Percentiles rank a stretch among this genome's conserved stretches.
phyloP scores from a whole-genome alignment of 1,140 invertebrate species.

The Procambarus clarkii region DNA sequence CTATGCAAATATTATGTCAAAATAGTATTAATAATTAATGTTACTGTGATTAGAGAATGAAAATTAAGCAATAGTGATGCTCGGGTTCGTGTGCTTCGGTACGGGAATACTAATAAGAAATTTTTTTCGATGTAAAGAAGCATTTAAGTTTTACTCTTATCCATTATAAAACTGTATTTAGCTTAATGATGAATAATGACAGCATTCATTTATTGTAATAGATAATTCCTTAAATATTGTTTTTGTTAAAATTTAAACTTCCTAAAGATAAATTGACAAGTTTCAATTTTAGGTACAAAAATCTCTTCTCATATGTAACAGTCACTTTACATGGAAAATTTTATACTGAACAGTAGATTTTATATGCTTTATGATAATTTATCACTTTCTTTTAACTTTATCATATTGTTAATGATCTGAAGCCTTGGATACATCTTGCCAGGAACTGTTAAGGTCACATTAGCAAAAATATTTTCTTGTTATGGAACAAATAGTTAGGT shows the following conservation, averaged over 20 bases:
- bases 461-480: slow-evolving; percentile 7
- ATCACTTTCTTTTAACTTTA: too few species aligned
- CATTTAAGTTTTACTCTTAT: neutral
- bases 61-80: slow-evolving; percentile 3
- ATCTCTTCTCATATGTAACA: too few species aligned
- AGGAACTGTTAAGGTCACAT: slow-evolving; percentile 16
- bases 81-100: neutral
- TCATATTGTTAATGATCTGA: neutral
- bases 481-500: neutral
- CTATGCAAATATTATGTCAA: slow-evolving; percentile 43
- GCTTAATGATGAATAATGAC: neutral
- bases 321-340: too few species aligned
- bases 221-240: neutral
- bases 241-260: neutral
- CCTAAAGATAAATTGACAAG: neutral
- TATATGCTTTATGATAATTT: neutral
- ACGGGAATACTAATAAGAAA: neutral
- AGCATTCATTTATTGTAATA: neutral
- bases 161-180: neutral
- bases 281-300: neutral
- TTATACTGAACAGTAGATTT: neutral
- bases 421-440: neutral
- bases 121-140: neutral
- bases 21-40: slow-evolving; percentile 21
- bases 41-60: slow-evolving; percentile 3